Base-by-base conservation (phyloP, 2,888 invertebrate species). In the Hirtodrosophila histrioides region DNA sequence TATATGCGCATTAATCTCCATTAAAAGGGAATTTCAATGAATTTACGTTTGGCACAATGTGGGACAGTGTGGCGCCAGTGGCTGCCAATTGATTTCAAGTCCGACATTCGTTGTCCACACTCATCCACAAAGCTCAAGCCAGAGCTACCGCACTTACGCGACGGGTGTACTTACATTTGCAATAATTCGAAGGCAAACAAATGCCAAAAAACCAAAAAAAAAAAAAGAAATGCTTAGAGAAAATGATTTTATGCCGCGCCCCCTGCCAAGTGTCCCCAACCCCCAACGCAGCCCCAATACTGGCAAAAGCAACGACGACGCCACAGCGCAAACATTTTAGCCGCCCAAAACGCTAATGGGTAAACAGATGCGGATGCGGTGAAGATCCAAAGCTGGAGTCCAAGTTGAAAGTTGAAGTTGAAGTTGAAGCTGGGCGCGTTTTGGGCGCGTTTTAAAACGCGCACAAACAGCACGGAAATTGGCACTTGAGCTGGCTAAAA, bases 21-120 rank as follows among this genome's bases (percentile, higher is more conserved):
- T 89, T 89, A 89, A 90, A 89, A 88, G 75, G 75, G 86, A 85
- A 89, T 90, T 86, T 88, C 81, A 81, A 72, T 88, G 78, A 88
- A 88, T 89, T 88, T 84, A 75, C 75, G 74, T 75, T 69, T 65
- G 45, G 35, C 11, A 48, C 40, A 63, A 60, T 66, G 56, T 71
- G 78, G 66, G 49, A 55, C 72, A 54, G 24, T 29, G 56, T 73
- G 73, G 73, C 73, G 73, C 73, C 75, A 73, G 8, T 64, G 53
- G 39, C 33, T 51, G 40, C 43, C 58, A 58, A 39, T 39, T 40
- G 46, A 69, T 62, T 49, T 54, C 48, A 68, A 61, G 48, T 39
- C 44, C 36, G 35, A 39, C 65, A 55, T 24, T 58, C 51, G 58
- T 41, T 70, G 71, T 55, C 40, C 37, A 58, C 50, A 51, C 39